phyloP scores from a whole-genome alignment of 2,113 vertebrate species.

The Halcyon senegalensis region DNA sequence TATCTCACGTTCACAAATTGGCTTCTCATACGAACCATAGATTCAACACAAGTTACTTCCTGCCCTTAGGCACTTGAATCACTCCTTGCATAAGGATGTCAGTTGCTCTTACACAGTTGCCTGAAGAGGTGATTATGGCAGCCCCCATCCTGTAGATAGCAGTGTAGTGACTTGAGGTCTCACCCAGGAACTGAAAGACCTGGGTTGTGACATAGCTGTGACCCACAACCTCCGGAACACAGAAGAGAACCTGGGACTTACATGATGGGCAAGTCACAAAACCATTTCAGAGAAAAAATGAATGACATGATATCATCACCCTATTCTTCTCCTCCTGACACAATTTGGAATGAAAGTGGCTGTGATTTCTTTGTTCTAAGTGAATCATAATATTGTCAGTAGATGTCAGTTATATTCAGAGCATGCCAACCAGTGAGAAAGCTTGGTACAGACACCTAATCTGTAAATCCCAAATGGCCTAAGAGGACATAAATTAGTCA shows the following conservation, averaged over 20 bases:
- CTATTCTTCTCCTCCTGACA: background rate
- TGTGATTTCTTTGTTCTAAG: background rate
- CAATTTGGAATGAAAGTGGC: background rate
- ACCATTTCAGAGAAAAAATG: background rate
- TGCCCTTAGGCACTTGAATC: slow-evolving; percentile 12
- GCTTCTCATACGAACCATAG: background rate
- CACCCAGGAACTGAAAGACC: background rate
- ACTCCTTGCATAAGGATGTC: background rate
- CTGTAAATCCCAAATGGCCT: background rate
- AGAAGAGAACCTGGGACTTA: background rate
- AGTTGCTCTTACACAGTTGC: background rate
- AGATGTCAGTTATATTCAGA: background rate
- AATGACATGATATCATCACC: background rate
- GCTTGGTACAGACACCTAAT: background rate
- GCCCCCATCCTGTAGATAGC: background rate
- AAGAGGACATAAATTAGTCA: background rate
- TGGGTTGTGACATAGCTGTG: background rate
- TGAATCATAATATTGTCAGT: background rate
- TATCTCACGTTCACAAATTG: background rate
- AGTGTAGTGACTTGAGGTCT: background rate
- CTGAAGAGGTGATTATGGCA: background rate
- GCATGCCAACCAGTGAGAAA: background rate
- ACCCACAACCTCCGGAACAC: background rate
- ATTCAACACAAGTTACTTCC: slow-evolving; percentile 12
- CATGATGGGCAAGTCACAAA: background rate